Evolutionary conservation across 1,140 invertebrate genomes (phyloP).

Genomic region (Telenomus remus): DNA sequence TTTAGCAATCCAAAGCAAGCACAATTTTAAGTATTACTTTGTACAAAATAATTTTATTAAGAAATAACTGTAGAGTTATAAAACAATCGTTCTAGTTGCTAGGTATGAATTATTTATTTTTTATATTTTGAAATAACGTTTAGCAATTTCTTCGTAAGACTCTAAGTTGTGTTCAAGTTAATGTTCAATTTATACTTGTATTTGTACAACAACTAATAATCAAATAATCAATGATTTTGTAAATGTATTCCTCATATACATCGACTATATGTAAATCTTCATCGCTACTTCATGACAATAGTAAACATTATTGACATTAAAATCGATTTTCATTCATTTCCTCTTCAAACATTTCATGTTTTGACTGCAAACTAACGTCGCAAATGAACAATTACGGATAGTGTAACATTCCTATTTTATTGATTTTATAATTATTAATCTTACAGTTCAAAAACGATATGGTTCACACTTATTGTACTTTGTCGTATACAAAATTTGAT

Average conservation of each 20-base stretch:
- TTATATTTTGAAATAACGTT: no score
- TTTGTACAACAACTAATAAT: constrained; percentile 34
- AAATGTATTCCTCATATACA: constrained; percentile 25
- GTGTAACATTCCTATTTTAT: constrained; percentile 11
- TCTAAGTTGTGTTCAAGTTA: no score
- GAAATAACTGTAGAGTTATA: no score
- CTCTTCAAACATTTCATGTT: not conserved
- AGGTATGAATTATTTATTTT: no score
- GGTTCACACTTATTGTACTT: constrained; percentile 27
- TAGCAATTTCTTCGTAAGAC: no score
- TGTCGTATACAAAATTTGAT: constrained; percentile 40
- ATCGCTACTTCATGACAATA: constrained; percentile 51
- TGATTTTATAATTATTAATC: constrained; percentile 19
- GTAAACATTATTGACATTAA: constrained; percentile 43
- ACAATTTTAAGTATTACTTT: no score
- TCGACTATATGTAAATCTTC: constrained; percentile 41
- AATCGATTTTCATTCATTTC: constrained; percentile 5
- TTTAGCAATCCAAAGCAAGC: no score
- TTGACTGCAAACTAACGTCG: not conserved
- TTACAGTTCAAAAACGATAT: constrained; percentile 20
- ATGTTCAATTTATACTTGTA: constrained; percentile 18
- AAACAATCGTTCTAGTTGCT: no score
- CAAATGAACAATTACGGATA: no score
- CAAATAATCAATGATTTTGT: constrained; percentile 26
- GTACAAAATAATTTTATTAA: no score